Percentiles rank a stretch among this genome's conserved stretches.
These are phyloP conservation scores for Colaptes auratus DNA, from an alignment of 2,113 vertebrate species.

Conservation along the genomic window DNA sequence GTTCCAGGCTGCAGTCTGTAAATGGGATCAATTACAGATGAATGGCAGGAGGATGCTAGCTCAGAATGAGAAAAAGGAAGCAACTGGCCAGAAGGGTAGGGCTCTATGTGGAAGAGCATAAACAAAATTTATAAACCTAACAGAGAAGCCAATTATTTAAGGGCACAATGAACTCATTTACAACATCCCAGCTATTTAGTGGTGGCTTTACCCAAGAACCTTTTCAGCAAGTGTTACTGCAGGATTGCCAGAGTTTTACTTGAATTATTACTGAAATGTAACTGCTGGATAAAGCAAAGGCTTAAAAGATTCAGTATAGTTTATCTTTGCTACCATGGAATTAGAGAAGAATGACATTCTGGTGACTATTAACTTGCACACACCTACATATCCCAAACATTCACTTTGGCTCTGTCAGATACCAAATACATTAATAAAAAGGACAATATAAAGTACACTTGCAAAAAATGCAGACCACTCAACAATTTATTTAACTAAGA, in stretches of 20 bases:
- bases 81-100: background rate
- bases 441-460: background rate
- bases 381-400: background rate
- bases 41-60: conserved; percentile 46
- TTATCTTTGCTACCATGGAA: background rate
- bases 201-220: background rate
- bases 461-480: background rate
- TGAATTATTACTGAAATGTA: conserved; percentile 20
- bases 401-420: background rate
- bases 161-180: background rate
- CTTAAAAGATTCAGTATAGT: background rate
- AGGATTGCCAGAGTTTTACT: background rate
- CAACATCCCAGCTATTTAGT: background rate
- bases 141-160: conserved; percentile 22
- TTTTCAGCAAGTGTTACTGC: conserved; percentile 12
- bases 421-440: background rate
- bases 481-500: background rate
- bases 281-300: conserved; percentile 15
- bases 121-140: background rate
- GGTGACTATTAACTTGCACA: background rate
- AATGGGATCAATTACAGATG: conserved; percentile 52
- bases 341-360: background rate
- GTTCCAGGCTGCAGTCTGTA: conserved; percentile 27
- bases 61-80: conserved; percentile 32
- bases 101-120: conserved; percentile 40